phyloP scores from a whole-genome alignment of 2,888 invertebrate genomes.

The Meganola albula region DNA sequence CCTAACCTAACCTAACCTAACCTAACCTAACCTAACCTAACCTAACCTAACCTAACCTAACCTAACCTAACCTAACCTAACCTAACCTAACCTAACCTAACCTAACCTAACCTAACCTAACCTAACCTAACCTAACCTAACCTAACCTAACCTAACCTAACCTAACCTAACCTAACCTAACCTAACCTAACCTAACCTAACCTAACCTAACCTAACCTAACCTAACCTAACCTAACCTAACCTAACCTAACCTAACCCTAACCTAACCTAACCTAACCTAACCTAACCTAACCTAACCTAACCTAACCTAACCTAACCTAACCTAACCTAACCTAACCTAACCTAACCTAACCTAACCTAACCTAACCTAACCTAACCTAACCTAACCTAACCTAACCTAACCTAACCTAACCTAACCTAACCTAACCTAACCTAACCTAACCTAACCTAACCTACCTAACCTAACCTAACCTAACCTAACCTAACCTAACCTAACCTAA shows the following conservation, averaged over 20 bases:
- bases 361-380: slow-evolving; percentile 8
- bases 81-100: not conserved
- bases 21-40: slow-evolving; percentile 2
- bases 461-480: no score
- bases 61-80: slow-evolving; percentile 2
- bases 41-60: slow-evolving; percentile 2
- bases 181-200: not conserved
- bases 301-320: slow-evolving; percentile 8
- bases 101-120: not conserved
- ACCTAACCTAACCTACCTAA: no score
- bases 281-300: slow-evolving; percentile 1
- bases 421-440: slow-evolving; percentile 9
- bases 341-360: slow-evolving; percentile 8
- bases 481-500: slow-evolving; percentile 5
- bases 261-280: not conserved
- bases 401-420: slow-evolving; percentile 8
- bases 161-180: not conserved
- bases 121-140: not conserved
- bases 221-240: not conserved
- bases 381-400: slow-evolving; percentile 2
- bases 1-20: slow-evolving; percentile 2
- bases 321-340: slow-evolving; percentile 8
- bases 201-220: not conserved
- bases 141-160: not conserved
- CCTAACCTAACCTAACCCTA: no score